Conservation (phyloP, 2,797 vertebrate genomes). For the Microchirus variegatus region DNA sequence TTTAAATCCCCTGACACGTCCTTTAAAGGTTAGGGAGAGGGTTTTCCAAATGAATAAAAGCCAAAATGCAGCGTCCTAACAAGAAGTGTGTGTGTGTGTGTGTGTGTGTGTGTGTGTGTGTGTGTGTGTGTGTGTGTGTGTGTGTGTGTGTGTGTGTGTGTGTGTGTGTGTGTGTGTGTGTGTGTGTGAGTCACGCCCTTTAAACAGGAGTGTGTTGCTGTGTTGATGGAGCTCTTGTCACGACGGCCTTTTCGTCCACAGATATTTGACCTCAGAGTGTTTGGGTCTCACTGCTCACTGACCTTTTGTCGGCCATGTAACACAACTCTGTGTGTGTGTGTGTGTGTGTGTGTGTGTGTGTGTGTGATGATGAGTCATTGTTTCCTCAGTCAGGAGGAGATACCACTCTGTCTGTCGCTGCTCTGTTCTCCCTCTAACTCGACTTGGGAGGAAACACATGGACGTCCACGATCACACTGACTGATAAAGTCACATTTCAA, state of each 20-base stretch:
- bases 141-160: slow-evolving; percentile 21
- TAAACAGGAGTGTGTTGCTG: slow-evolving; percentile 33
- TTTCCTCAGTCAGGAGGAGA: slow-evolving; percentile 41
- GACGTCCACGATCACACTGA: slow-evolving; percentile 27
- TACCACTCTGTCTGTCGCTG: slow-evolving; percentile 26
- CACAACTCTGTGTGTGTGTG: slow-evolving; percentile 3
- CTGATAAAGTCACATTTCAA: slow-evolving; percentile 1
- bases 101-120: slow-evolving; percentile 21
- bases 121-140: slow-evolving; percentile 18
- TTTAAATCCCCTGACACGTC: no score
- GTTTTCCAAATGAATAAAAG: slow-evolving; percentile 15
- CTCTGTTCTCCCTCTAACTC: slow-evolving; percentile 32
- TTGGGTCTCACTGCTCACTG: slow-evolving; percentile 32
- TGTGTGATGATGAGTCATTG: slow-evolving; percentile 61
- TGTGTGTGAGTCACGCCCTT: slow-evolving; percentile 11
- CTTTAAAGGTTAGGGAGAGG: slow-evolving; percentile 15
- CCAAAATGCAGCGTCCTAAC: slow-evolving; percentile 36
- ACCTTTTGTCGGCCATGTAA: slow-evolving; percentile 27
- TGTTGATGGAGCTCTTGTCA: slow-evolving; percentile 30
- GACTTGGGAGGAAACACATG: slow-evolving; percentile 41
- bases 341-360: slow-evolving; percentile 19
- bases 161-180: slow-evolving; percentile 18
- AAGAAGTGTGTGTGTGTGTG: slow-evolving; percentile 17
- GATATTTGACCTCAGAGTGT: slow-evolving; percentile 41
- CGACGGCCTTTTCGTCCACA: slow-evolving; percentile 46